These are phyloP conservation scores for Bugulina stolonifera DNA, from an alignment of 2,888 invertebrate genomes.

Conservation along the genomic window DNA sequence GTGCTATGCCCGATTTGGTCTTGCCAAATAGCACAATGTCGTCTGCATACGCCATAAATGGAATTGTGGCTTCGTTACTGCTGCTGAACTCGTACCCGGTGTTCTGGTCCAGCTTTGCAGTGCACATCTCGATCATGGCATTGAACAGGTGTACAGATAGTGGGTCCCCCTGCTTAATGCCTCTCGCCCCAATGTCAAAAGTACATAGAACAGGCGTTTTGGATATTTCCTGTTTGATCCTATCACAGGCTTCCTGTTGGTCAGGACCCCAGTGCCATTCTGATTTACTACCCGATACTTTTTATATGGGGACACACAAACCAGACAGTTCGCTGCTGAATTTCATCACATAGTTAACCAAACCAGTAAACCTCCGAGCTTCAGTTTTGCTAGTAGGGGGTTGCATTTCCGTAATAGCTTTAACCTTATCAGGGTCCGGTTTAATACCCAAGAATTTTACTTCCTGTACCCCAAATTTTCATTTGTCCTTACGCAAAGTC, in stretches of 20 bases:
- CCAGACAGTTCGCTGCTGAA: constrained; percentile 23
- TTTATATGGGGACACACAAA: constrained; percentile 13
- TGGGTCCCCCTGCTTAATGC: constrained; percentile 22
- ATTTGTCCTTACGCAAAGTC: constrained; percentile 27
- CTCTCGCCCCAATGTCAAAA: no score
- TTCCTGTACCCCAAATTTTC: constrained; percentile 18
- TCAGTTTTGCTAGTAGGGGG: constrained; percentile 25
- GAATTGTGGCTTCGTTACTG: not conserved
- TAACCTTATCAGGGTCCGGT: constrained; percentile 19
- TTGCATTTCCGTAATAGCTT: constrained; percentile 22
- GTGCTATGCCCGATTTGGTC: not conserved
- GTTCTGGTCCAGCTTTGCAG: not conserved
- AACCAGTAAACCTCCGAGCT: constrained; percentile 27
- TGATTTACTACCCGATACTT: not conserved
- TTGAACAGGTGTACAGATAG: constrained; percentile 19
- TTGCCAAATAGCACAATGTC: not conserved
- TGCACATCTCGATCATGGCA: constrained; percentile 4
- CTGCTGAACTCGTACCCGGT: not conserved
- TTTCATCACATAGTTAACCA: constrained; percentile 27
- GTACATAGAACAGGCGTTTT: constrained; percentile 16
- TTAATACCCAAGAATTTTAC: constrained; percentile 27
- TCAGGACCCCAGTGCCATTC: constrained; percentile 13
- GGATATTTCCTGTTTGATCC: constrained; percentile 11
- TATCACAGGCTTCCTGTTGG: constrained; percentile 15
- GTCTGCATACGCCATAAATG: constrained; percentile 12